phyloP scores from a whole-genome alignment of 2,888 invertebrate species.

The Ischnura elegans region DNA sequence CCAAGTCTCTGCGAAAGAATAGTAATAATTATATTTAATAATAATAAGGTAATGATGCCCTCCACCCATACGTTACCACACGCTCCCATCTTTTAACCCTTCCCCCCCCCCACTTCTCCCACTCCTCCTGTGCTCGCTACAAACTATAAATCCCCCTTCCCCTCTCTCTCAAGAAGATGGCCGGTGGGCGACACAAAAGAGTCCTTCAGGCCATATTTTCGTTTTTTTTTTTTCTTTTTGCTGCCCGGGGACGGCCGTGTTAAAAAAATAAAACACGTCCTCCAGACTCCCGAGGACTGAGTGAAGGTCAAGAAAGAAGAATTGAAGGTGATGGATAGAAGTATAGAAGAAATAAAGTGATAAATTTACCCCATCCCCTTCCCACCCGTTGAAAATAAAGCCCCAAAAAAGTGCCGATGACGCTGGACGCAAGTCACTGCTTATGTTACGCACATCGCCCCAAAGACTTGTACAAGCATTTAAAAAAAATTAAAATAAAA shows the following conservation, averaged over 20 bases:
- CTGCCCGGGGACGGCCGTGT: too few relatives aligned
- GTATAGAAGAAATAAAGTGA: not conserved
- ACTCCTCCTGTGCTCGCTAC: not conserved
- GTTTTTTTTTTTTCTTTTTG: too few relatives aligned
- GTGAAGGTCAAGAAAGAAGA: not conserved
- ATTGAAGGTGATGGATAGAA: not conserved
- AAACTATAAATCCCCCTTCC: too few relatives aligned
- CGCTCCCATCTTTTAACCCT: too few relatives aligned
- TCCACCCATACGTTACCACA: too few relatives aligned
- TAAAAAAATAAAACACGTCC: not conserved
- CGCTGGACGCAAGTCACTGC: slow-evolving; percentile 36
- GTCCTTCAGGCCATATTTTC: not conserved
- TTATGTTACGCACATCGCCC: slow-evolving; percentile 50
- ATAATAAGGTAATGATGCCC: not conserved
- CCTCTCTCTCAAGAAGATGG: not conserved
- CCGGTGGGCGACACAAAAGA: not conserved
- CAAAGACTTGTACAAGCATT: not conserved
- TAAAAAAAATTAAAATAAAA: not conserved
- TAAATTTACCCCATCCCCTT: too few relatives aligned
- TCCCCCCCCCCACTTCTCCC: not conserved
- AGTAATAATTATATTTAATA: not conserved
- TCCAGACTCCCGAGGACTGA: not conserved
- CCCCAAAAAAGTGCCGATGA: not conserved
- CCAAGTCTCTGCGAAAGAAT: not conserved
- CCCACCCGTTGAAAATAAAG: slow-evolving; percentile 6